Evolutionary conservation across 2,888 invertebrate genomes (phyloP), one percentile per base, ranked within the genome.

Genomic region (Callinectes sapidus): DNA sequence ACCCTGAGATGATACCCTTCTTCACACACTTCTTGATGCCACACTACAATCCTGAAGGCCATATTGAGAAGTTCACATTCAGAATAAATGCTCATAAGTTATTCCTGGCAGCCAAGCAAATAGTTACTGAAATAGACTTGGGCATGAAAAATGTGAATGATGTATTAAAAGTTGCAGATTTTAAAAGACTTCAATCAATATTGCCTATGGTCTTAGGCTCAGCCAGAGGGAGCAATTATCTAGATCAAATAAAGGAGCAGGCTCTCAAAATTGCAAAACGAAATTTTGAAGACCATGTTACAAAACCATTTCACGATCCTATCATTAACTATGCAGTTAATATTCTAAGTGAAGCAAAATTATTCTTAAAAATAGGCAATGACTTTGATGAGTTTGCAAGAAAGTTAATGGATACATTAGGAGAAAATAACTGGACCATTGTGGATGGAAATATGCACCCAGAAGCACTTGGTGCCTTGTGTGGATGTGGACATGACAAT

Each of bases 401-500:
- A 16, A 39, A 89, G 16, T 23, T 92, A 23, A 10, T 92, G 42
- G 16, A 39, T 14, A 28, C 28, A 6, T 32, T 89, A n/a, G 3
- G 5, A 61, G 14, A 42, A 2, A 54, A n/a, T 10, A 85, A 55
- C 28, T 92, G 91, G 91, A 28, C 14, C 87, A 85, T 92, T 35
- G 10, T 92, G 28, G 81, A 92, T 89, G 91, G 89, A 39, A 92
- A 89, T 54, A n/a, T 91, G 71, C 54, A 71, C 16, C 91, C 91
- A 55, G 81, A 92, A 18, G 89, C 91, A 18, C 42, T 92, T 13
- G 35, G 39, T 39, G 61, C 91, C 81, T 54, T 92, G 13, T 92
- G 85, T 89, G 48, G 48, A n/a, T 85, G 48, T 89, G 61, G 55
- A 0, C 89, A 92, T 87, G 61, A 55, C 0, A 23, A 8, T 6